Conservation (phyloP, 2,113 vertebrate species). For the Syrrhaptes paradoxus region DNA sequence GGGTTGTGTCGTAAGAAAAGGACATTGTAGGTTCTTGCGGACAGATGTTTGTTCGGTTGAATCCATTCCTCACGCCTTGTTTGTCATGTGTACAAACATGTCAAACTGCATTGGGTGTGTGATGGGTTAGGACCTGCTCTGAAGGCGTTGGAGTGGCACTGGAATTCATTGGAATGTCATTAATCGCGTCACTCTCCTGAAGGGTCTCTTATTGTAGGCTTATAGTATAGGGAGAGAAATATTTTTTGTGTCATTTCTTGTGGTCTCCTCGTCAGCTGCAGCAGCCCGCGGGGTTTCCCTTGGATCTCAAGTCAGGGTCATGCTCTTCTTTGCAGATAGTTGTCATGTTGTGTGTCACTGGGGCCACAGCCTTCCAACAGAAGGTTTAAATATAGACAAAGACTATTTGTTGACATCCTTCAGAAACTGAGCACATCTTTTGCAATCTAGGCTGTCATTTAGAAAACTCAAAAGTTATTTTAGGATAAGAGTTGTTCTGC, state of each 20-base stretch:
- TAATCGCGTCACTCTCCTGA: neutral
- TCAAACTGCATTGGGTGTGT: neutral
- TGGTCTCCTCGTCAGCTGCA: neutral
- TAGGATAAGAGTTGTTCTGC: neutral
- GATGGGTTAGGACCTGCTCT: neutral
- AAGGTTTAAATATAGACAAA: neutral
- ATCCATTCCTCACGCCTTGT: rapidly evolving
- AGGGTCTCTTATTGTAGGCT: neutral
- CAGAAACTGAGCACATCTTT: neutral
- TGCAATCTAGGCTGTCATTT: neutral
- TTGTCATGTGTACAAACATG: rapidly evolving
- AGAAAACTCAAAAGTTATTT: neutral
- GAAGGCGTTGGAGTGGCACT: rapidly evolving
- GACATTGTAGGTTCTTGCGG: neutral
- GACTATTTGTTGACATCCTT: neutral
- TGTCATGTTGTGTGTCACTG: neutral
- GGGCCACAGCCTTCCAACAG: neutral
- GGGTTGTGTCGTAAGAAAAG: rapidly evolving
- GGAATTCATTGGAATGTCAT: neutral
- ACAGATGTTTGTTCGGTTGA: neutral
- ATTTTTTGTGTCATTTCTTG: rapidly evolving
- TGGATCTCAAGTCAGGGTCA: neutral
- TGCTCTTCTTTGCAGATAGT: neutral
- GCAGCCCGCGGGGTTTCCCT: neutral
- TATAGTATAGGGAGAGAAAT: neutral